phyloP scores from a whole-genome alignment of 2,888 invertebrate genomes.

The Lomographa bimaculata region DNA sequence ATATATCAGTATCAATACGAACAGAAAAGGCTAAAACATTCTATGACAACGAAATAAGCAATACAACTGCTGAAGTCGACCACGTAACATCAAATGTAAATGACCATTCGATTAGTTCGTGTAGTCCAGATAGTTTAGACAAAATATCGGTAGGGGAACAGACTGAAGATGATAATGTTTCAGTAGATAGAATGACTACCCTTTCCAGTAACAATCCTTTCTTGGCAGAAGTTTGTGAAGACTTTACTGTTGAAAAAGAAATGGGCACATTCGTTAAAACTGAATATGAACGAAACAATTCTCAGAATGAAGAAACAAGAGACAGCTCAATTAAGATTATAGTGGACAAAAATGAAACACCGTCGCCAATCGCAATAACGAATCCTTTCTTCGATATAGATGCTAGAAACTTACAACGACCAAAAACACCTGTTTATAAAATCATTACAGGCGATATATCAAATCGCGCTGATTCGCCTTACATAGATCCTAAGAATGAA shows the following conservation, averaged over 20 bases:
- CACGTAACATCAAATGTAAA: constrained; percentile 20
- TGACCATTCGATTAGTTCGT: constrained; percentile 27
- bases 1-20: constrained; percentile 62
- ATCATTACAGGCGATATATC: constrained; percentile 59
- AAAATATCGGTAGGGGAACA: constrained; percentile 43
- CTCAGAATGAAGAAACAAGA: constrained; percentile 62
- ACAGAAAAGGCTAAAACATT: constrained; percentile 53
- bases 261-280: constrained; percentile 60
- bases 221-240: constrained; percentile 52
- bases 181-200: constrained; percentile 45
- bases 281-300: constrained; percentile 70
- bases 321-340: constrained; percentile 53
- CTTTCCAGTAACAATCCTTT: constrained; percentile 60
- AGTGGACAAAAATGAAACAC: constrained; percentile 43
- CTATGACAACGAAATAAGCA: constrained; percentile 26
- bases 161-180: constrained; percentile 45
- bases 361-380: constrained; percentile 38
- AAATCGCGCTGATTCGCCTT: constrained; percentile 53
- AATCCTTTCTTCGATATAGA: constrained; percentile 59
- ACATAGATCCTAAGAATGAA: constrained; percentile 47
- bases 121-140: constrained; percentile 44
- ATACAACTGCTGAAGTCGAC: constrained; percentile 17
- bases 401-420: constrained; percentile 48
- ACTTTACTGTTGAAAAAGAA: constrained; percentile 53
- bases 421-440: constrained; percentile 73